phyloP scores from a whole-genome alignment of 2,113 vertebrate species.

The Cyprinodon brontotheroides region DNA sequence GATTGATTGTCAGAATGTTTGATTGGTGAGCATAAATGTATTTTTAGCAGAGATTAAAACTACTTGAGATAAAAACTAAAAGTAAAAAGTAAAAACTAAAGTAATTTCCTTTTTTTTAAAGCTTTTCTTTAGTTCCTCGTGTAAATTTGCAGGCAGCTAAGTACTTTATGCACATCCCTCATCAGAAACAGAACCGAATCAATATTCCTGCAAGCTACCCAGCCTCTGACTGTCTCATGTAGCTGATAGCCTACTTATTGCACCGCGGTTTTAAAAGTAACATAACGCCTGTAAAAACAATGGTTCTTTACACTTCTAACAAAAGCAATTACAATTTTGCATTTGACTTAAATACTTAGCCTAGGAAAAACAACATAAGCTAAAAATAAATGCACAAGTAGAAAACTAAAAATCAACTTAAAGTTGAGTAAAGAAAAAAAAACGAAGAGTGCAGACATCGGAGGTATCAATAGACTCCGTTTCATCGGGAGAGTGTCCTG shows the following conservation, averaged over 20 bases:
- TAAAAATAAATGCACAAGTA: not conserved
- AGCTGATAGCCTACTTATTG: not conserved
- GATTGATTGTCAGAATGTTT: not conserved
- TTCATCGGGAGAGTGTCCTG: no score
- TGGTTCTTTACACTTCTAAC: not conserved
- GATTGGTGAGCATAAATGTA: not conserved
- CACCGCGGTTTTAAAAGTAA: not conserved
- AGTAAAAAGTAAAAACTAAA: no score
- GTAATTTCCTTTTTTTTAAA: no score
- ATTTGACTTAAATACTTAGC: not conserved
- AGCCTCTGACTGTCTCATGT: not conserved
- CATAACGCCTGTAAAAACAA: not conserved
- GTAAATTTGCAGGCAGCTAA: constrained; percentile 24
- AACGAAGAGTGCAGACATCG: no score
- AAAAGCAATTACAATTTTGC: not conserved
- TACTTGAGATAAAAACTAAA: no score
- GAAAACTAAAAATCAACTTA: not conserved
- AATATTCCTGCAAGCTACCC: constrained; percentile 9
- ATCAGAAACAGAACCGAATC: constrained; percentile 29
- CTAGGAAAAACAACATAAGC: not conserved
- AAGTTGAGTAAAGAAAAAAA: not conserved
- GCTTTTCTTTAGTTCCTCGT: constrained; percentile 3
- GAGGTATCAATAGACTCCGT: no score
- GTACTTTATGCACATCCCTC: not conserved
- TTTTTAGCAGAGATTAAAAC: not conserved